These are phyloP conservation scores for Cryptocephalus moraei DNA, from an alignment of 2,888 invertebrate species.

Conservation along the genomic window DNA sequence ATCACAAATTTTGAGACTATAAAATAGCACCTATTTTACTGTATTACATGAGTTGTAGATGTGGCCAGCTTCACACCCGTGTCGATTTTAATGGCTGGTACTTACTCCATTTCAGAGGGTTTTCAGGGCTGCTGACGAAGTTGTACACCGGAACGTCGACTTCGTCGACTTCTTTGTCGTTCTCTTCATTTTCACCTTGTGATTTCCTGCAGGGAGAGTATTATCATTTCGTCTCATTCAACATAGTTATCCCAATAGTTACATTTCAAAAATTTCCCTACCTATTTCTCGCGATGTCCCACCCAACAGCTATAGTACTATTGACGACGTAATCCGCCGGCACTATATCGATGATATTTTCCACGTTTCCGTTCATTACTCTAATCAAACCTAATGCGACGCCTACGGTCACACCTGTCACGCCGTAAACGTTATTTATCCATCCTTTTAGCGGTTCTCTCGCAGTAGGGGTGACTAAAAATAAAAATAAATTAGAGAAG, in stretches of 20 bases:
- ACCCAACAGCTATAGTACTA: conserved; percentile 48
- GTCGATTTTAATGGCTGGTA: too few species aligned
- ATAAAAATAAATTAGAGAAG: neutral
- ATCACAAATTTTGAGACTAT: too few species aligned
- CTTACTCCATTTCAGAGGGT: conserved; percentile 70
- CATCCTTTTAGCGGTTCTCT: conserved; percentile 54
- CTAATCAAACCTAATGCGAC: conserved; percentile 44
- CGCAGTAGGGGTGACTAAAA: conserved; percentile 43
- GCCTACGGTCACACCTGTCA: conserved; percentile 46
- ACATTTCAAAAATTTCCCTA: too few species aligned
- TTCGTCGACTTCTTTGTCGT: neutral
- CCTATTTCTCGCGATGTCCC: conserved; percentile 34
- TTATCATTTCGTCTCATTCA: too few species aligned
- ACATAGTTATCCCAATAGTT: too few species aligned
- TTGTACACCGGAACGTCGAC: conserved; percentile 3
- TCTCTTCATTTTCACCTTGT: neutral
- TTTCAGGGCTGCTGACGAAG: conserved; percentile 36
- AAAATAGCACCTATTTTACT: too few species aligned
- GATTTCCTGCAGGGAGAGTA: too few species aligned
- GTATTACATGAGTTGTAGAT: too few species aligned
- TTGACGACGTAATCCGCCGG: conserved; percentile 58
- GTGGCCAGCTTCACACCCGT: too few species aligned
- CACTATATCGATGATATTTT: conserved; percentile 49
- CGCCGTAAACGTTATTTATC: conserved; percentile 68
- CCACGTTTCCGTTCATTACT: conserved; percentile 42